Conservation (phyloP, 92 coral and sea anemone genomes). For the Porites lobata region DNA sequence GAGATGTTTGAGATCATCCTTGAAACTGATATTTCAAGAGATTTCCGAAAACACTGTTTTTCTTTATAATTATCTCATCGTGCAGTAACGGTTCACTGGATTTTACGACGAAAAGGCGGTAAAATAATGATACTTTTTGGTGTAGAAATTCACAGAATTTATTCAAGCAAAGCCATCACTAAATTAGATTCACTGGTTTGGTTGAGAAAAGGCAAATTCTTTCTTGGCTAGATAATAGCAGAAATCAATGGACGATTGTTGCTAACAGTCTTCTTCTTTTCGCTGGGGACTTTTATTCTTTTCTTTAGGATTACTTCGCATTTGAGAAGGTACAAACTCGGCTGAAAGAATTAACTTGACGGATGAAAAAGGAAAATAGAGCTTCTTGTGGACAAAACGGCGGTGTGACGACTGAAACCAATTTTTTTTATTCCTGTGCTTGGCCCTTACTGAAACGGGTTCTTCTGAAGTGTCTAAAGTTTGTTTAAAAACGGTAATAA, state of each 20-base stretch:
- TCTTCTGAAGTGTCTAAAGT: too few species aligned
- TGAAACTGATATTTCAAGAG: too few species aligned
- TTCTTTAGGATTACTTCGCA: not conserved
- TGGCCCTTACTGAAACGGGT: too few species aligned
- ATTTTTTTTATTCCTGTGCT: too few species aligned
- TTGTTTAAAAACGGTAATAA: too few species aligned
- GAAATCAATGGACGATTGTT: conserved; percentile 7
- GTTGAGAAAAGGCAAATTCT: conserved; percentile 3
- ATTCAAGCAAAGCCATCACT: conserved; percentile 18
- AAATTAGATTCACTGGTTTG: conserved; percentile 30
- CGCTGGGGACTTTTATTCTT: not conserved
- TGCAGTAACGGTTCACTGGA: conserved; percentile 20
- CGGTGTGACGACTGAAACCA: too few species aligned
- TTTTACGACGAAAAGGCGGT: conserved; percentile 6
- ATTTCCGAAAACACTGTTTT: too few species aligned
- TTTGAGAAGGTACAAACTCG: too few species aligned
- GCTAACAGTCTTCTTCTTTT: not conserved
- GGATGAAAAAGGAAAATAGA: too few species aligned
- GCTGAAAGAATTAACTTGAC: too few species aligned
- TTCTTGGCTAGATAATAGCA: conserved; percentile 36
- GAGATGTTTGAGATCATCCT: too few species aligned
- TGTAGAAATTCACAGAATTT: not conserved
- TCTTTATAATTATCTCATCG: conserved; percentile 22
- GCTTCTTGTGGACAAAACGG: too few species aligned
- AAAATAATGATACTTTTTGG: not conserved